Evolutionary conservation across 2,888 invertebrate genomes (phyloP).

Genomic region (Cataglyphis altisquamis): DNA sequence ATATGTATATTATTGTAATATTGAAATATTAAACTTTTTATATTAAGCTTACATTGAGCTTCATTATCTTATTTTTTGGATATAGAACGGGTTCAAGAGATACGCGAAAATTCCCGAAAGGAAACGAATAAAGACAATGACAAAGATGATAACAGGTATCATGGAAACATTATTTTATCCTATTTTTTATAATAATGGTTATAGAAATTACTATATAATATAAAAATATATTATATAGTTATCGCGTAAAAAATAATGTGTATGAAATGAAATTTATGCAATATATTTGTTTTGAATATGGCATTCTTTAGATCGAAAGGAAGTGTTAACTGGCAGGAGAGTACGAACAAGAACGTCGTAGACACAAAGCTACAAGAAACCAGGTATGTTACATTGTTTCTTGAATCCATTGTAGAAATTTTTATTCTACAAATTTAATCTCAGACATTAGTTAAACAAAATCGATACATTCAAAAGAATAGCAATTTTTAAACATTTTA

Average conservation of each 20-base stretch:
- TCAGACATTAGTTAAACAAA: not conserved
- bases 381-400: constrained; percentile 79
- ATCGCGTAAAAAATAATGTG: not conserved
- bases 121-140: constrained; percentile 81
- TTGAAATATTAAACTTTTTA: constrained; percentile 9
- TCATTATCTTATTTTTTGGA: constrained; percentile 63
- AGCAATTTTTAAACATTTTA: not conserved
- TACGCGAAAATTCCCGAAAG: constrained; percentile 82
- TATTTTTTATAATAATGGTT: not conserved
- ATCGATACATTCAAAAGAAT: not conserved
- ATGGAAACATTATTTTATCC: constrained; percentile 39
- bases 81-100: constrained; percentile 82
- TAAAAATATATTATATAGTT: not conserved
- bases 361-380: constrained; percentile 76
- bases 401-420: constrained; percentile 49
- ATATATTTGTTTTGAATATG: constrained; percentile 70
- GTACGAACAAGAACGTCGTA: constrained; percentile 69
- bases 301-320: constrained; percentile 83
- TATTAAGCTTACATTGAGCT: not conserved
- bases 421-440: constrained; percentile 54
- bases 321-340: constrained; percentile 82
- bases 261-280: not conserved
- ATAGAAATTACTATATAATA: not conserved
- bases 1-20: not conserved
- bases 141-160: constrained; percentile 84